Conservation (phyloP, 30 jellyfish, hydroid and myxozoan genomes). For the Turritopsis rubra region DNA sequence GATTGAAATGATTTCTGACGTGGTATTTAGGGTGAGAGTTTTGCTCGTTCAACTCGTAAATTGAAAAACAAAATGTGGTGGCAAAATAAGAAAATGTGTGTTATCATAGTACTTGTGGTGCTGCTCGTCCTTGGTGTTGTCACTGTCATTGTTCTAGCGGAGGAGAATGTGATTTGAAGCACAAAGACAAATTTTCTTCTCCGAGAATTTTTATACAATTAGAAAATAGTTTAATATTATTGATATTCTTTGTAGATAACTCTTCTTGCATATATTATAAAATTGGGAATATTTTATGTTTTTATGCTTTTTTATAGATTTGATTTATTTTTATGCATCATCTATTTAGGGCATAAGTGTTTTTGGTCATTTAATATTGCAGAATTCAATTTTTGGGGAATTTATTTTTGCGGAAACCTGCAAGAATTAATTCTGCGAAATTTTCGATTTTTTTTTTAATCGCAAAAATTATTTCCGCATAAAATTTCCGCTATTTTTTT, state of each 20-base stretch:
- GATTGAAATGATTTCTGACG: neutral
- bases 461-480: too few relatives aligned
- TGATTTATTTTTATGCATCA: too few relatives aligned
- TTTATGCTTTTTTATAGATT: neutral
- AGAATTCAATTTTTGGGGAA: too few relatives aligned
- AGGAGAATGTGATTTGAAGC: constrained; percentile 31
- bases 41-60: constrained; percentile 43
- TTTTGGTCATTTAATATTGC: too few relatives aligned
- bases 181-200: neutral
- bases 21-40: constrained; percentile 52
- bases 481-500: too few relatives aligned
- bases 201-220: neutral
- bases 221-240: neutral
- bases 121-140: constrained; percentile 47
- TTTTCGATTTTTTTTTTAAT: too few relatives aligned
- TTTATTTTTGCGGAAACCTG: too few relatives aligned
- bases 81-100: constrained; percentile 67
- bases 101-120: constrained; percentile 41
- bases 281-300: neutral
- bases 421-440: too few relatives aligned
- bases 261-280: neutral
- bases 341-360: too few relatives aligned
- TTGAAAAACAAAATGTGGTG: constrained; percentile 64
- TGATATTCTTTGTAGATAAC: neutral
- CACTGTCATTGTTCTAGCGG: constrained; percentile 51